Evolutionary conservation across 2,797 vertebrate species (phyloP), one percentile per base, ranked within the genome.

Genomic region (Podarcis siculus): DNA sequence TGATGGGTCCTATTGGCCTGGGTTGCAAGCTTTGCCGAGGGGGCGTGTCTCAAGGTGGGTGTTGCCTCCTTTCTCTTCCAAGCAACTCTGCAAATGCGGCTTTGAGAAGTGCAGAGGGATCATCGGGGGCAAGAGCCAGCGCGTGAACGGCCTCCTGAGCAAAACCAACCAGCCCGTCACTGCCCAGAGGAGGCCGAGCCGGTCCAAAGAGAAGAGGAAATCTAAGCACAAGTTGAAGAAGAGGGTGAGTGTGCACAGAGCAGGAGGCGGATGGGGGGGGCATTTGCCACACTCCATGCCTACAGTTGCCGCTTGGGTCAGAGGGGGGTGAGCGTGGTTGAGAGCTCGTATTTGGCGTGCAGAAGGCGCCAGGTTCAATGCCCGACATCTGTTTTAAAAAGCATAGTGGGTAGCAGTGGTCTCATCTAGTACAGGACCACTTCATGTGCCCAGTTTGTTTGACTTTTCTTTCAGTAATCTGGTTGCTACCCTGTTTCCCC

Each of bases 221-320:
- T 99, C 98, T 15, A 99, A 99, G 95, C 99, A 99, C 96, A 98
- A 99, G 91, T 97, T 99, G 73, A 99, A 99, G 94, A 99, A 99
- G 95, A 96, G 98, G 97, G 99, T 99, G 90, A 97, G 91, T 92
- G 81, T 25, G 1, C 19, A 5, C 30, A 32, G 45, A 17, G 45
- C 23, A 42, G 42, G 23, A 35, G 71, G 1, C 13, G 4, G 1
- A 8, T 2, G 13, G 2, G 37, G 37, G 13, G 2, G 49, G 49
- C 12, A 3, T 39, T 21, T 21, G 64, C 64, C n/a, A 23, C 7
- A 0, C 27, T 72, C 66, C 45, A 27, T n/a, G 25, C 5, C 12
- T 13, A 30, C 58, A n/a, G 23, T 3, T 30, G 23, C 23, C 0
- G 42, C 30, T 15, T 32, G 7, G 42, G 13, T 55, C 30, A 10